Base-by-base conservation (phyloP, 2,888 invertebrate species). In the Acanthosepion pharaonis region DNA sequence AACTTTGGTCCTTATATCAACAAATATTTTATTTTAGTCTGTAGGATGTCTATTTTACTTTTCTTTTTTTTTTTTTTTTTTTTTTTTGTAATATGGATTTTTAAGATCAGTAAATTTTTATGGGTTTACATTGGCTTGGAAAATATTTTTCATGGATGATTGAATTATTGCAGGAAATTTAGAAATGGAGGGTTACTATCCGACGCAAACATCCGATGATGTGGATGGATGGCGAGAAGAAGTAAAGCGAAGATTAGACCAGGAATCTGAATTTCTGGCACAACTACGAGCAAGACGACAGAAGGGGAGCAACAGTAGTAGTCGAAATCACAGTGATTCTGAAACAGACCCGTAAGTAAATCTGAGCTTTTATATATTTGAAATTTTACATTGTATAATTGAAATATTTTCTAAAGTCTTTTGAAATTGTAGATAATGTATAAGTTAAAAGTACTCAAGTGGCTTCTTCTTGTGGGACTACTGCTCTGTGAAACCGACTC, bases 181-280 rank as follows among this genome's bases (percentile, higher is more conserved):
- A 25, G 96, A 96, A 93, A 95, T 96, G 94, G 96, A 95, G 11
- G 96, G 96, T 95, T 96, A 95, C 78, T 96, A 96, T 94, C 95
- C 96, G 94, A 94, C 94, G 18, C 95, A 95, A 94, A 96, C 96
- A 4, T 95, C 96, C 53, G 97, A 97, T 94, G 97, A 97, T 64
- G 95, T 97, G 92, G 96, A 96, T 94, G 96, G 96, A n/a, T 97
- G 97, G 96, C 96, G 97, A 94, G 96, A 97, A 95, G 97, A 97
- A 95, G 96, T 97, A 93, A 96, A 96, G 95, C 96, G 96, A 95
- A 94, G 97, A 53, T 95, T 97, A 78, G 96, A 96, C 94, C 97
- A 97, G 95, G 97, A 97, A 94, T 96, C 96, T 20, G 96, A 96
- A 94, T 97, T 97, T 95, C 95, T 97, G 9, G 96, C 96, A 20